Evolutionary conservation across 1,140 invertebrate species (phyloP).

Genomic region (Temnothorax curvispinosus): DNA sequence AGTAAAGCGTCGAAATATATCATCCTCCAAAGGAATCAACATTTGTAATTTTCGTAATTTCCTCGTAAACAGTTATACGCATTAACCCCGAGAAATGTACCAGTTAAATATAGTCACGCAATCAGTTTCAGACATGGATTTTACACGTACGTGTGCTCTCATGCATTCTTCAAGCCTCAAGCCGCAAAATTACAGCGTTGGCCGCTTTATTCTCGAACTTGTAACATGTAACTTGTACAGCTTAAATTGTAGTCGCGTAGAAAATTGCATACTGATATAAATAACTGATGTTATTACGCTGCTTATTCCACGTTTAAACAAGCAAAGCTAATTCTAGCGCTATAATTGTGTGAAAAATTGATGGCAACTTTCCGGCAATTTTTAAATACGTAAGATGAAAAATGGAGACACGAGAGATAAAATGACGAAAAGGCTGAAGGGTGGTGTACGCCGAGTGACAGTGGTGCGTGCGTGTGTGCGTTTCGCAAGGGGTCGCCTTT

Average conservation of each 20-base stretch:
- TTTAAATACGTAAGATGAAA: conserved; percentile 30
- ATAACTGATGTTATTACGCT: background rate
- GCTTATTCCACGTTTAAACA: background rate
- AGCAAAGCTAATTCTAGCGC: background rate
- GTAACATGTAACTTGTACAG: background rate
- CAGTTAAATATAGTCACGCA: conserved; percentile 50
- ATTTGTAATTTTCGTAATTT: conserved; percentile 57
- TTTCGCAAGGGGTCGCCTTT: conserved; percentile 49
- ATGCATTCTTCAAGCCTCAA: conserved; percentile 7
- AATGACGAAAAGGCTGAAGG: background rate
- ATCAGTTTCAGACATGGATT: background rate
- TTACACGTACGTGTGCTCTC: background rate
- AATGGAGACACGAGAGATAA: background rate
- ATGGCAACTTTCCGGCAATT: conserved; percentile 16
- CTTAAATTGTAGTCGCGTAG: background rate
- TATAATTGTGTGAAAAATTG: conserved; percentile 9
- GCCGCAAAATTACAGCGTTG: conserved; percentile 35
- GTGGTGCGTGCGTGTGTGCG: background rate
- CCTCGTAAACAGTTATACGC: conserved; percentile 50
- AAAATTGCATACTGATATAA: conserved; percentile 9
- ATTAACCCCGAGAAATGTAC: conserved; percentile 48
- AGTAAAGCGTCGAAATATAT: conserved; percentile 39
- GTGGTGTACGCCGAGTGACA: conserved; percentile 3
- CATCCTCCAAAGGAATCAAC: conserved; percentile 46
- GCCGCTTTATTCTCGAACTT: background rate